phyloP scores from a whole-genome alignment of 2,797 vertebrate species.

The Remorina albescens region DNA sequence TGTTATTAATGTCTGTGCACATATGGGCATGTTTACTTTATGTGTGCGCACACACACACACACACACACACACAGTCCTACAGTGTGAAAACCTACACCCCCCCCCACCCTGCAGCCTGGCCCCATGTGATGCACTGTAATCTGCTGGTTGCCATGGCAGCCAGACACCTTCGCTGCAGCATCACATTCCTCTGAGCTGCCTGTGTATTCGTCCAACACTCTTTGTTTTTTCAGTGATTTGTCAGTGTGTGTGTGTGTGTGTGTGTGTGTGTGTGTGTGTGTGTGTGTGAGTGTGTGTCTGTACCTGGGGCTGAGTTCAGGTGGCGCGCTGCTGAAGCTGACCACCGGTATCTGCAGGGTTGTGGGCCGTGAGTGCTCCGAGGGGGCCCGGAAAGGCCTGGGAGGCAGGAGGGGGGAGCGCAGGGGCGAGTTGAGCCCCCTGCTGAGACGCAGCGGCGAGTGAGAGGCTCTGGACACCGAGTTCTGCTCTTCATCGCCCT shows the following conservation, averaged over 20 bases:
- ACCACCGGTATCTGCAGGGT: constrained; percentile 87
- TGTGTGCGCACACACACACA: constrained; percentile 6
- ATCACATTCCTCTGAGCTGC: constrained; percentile 20
- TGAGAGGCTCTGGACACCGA: constrained; percentile 75
- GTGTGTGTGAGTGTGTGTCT: constrained; percentile 23
- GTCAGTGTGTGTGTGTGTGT: constrained; percentile 22
- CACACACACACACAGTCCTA: background rate
- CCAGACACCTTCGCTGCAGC: constrained; percentile 65
- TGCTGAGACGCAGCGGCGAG: constrained; percentile 81
- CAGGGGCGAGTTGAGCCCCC: constrained; percentile 83
- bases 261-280: constrained; percentile 19
- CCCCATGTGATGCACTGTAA: constrained; percentile 20
- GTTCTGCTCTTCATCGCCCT: constrained; percentile 83
- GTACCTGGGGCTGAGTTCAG: constrained; percentile 88
- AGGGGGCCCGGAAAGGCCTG: constrained; percentile 80
- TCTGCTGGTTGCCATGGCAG: constrained; percentile 79
- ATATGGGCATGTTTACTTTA: constrained; percentile 1
- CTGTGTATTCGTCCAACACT: background rate
- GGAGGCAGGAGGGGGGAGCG: constrained; percentile 84
- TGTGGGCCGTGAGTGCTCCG: constrained; percentile 78
- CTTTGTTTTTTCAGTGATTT: too few species aligned
- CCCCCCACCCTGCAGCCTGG: too few species aligned
- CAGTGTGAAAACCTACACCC: constrained; percentile 26
- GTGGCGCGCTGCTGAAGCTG: constrained; percentile 81
- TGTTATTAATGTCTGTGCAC: constrained; percentile 28